A percentile compares a stretch with the other conserved stretches of the same genome.
These are phyloP conservation scores for Eutolmus rufibarbis DNA, from an alignment of 2,888 invertebrate genomes.

Conservation along the genomic window DNA sequence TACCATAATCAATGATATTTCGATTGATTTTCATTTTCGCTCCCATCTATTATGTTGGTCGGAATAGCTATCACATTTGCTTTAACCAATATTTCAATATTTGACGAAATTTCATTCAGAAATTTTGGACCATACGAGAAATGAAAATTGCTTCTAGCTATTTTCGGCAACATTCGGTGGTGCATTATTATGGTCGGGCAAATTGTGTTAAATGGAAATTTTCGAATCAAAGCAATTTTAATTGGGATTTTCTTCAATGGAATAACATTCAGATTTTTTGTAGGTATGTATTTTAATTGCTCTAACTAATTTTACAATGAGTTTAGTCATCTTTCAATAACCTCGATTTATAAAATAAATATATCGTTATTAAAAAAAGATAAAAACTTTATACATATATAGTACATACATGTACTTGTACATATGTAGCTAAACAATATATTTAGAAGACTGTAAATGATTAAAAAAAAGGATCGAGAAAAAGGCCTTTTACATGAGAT, in stretches of 20 bases:
- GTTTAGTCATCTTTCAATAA: too few species aligned
- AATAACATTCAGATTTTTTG: neutral
- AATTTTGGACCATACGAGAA: neutral
- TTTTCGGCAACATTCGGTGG: neutral
- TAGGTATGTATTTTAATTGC: too few species aligned
- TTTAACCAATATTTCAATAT: neutral
- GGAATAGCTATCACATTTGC: neutral
- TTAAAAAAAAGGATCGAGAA: too few species aligned
- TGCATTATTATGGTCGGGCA: neutral
- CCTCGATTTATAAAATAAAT: too few species aligned
- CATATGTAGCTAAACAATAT: too few species aligned
- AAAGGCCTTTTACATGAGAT: too few species aligned
- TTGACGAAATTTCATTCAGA: neutral
- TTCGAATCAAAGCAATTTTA: neutral
- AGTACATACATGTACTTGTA: too few species aligned
- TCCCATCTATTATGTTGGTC: neutral
- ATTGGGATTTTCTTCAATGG: neutral
- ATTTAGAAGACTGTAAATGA: too few species aligned
- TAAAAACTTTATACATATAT: too few species aligned
- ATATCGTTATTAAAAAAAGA: too few species aligned
- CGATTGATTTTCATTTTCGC: slow-evolving; percentile 17
- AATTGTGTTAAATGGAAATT: neutral
- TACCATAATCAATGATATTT: neutral
- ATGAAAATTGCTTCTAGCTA: neutral
- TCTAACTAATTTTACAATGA: too few species aligned